Percentiles rank a stretch among this genome's conserved stretches.
phyloP scores from a whole-genome alignment of 2,888 invertebrate species.

The Rosalia funebris region DNA sequence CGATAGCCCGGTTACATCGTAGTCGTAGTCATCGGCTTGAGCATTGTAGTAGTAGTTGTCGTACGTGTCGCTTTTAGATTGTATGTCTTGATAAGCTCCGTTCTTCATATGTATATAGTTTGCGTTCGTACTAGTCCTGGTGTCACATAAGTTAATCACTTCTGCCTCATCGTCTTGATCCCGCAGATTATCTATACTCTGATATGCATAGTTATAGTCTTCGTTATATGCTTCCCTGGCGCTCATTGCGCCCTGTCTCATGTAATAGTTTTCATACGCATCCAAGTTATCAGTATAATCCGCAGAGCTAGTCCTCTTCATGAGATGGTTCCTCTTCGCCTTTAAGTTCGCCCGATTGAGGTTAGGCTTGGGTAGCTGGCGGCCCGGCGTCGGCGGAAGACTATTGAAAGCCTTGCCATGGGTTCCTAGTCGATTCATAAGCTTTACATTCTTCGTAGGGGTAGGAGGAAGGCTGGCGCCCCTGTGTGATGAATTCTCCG shows the following conservation, averaged over 20 bases:
- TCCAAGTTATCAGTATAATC: conserved; percentile 59
- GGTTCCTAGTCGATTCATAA: conserved; percentile 46
- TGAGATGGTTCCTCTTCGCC: conserved; percentile 55
- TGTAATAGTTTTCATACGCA: conserved; percentile 62
- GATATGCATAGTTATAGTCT: conserved; percentile 77
- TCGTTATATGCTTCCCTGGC: conserved; percentile 69
- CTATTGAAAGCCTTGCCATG: conserved; percentile 55
- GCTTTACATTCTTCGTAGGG: conserved; percentile 61
- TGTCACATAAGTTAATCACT: conserved; percentile 35
- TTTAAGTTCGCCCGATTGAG: conserved; percentile 59
- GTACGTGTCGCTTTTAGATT: too few species aligned
- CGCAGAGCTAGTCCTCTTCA: conserved; percentile 62
- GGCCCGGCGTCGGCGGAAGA: conserved; percentile 68
- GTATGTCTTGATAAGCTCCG: conserved; percentile 27
- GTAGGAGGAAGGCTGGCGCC: conserved; percentile 64
- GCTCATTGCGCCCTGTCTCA: conserved; percentile 59
- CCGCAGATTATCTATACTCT: conserved; percentile 71
- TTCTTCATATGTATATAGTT: conserved; percentile 41
- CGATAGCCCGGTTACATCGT: conserved; percentile 16
- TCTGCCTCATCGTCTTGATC: conserved; percentile 50
- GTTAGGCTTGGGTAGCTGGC: conserved; percentile 66
- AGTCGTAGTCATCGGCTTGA: conserved; percentile 50
- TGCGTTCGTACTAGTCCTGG: conserved; percentile 36
- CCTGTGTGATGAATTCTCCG: conserved; percentile 57
- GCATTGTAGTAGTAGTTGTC: conserved; percentile 55